Conservation (phyloP, 2,888 invertebrate species). For the Idaea dimidiata region DNA sequence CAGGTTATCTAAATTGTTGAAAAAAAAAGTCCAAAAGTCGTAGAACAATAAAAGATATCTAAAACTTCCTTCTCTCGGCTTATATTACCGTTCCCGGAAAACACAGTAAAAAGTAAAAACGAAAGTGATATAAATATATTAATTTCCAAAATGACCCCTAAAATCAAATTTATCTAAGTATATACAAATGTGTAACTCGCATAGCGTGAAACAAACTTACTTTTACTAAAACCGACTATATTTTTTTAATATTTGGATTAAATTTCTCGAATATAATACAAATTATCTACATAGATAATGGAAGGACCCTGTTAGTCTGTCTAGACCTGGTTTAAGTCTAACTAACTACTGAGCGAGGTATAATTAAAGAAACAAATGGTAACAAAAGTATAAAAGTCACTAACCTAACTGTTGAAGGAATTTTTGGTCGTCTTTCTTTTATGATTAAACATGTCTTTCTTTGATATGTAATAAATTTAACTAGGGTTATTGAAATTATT, state of each 20-base stretch:
- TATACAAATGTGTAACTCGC: slow-evolving; percentile 44
- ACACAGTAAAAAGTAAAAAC: background rate
- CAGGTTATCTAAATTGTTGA: background rate
- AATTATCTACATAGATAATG: slow-evolving; percentile 64
- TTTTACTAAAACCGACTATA: slow-evolving; percentile 53
- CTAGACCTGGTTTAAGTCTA: slow-evolving; percentile 40
- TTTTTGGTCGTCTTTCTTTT: background rate
- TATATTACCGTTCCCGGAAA: background rate
- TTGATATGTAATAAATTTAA: no score
- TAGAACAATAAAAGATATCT: no score
- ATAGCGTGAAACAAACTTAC: slow-evolving; percentile 42
- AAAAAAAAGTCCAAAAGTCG: background rate
- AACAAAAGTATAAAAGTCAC: slow-evolving; percentile 38
- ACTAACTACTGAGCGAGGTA: slow-evolving; percentile 61
- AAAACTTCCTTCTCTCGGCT: no score
- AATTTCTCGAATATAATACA: slow-evolving; percentile 46
- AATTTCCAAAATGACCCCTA: background rate
- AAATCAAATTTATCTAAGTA: slow-evolving; percentile 34
- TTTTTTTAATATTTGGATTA: slow-evolving; percentile 68
- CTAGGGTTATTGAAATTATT: no score
- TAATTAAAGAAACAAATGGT: slow-evolving; percentile 49
- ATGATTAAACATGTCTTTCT: no score
- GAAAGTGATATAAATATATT: background rate
- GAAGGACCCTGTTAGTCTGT: slow-evolving; percentile 71
- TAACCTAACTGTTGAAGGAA: background rate